Percentiles rank a stretch among this genome's conserved stretches.
These are phyloP conservation scores for Drosophila serrata DNA, from an alignment of 1,140 invertebrate genomes.

Conservation along the genomic window DNA sequence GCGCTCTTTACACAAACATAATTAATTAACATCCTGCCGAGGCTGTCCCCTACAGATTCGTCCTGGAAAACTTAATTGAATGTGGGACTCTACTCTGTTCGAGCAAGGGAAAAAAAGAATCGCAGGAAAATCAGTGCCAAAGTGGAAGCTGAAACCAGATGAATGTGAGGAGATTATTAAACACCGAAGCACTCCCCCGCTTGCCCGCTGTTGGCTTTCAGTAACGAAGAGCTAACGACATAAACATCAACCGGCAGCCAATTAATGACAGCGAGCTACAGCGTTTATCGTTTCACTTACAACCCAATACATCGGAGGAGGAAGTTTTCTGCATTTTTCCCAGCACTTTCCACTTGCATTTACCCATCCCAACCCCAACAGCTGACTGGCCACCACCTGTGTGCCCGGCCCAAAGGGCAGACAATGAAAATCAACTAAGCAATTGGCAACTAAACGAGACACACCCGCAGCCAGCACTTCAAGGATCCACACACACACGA, in stretches of 20 bases:
- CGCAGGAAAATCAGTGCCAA: conserved; percentile 26
- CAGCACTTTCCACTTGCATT: background rate
- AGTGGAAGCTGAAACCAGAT: conserved; percentile 21
- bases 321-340: conserved; percentile 21
- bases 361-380: no score
- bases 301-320: conserved; percentile 23
- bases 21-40: conserved; percentile 47
- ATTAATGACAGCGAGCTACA: conserved; percentile 74
- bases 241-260: conserved; percentile 67
- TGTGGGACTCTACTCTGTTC: conserved; percentile 1
- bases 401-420: conserved; percentile 55
- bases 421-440: conserved; percentile 80
- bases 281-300: conserved; percentile 56
- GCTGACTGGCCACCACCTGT: conserved; percentile 34
- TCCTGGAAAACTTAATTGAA: conserved; percentile 45
- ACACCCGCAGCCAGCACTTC: conserved; percentile 18
- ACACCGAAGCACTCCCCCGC: conserved; percentile 15
- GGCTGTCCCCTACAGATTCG: conserved; percentile 27
- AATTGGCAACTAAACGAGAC: conserved; percentile 69
- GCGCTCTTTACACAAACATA: conserved; percentile 32
- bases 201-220: conserved; percentile 6
- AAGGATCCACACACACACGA: background rate
- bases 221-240: conserved; percentile 42
- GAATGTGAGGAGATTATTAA: conserved; percentile 41
- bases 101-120: conserved; percentile 13